Percentiles rank a stretch among this genome's conserved stretches.
phyloP scores from a whole-genome alignment of 2,888 invertebrate genomes.

The Acanthosepion pharaonis region DNA sequence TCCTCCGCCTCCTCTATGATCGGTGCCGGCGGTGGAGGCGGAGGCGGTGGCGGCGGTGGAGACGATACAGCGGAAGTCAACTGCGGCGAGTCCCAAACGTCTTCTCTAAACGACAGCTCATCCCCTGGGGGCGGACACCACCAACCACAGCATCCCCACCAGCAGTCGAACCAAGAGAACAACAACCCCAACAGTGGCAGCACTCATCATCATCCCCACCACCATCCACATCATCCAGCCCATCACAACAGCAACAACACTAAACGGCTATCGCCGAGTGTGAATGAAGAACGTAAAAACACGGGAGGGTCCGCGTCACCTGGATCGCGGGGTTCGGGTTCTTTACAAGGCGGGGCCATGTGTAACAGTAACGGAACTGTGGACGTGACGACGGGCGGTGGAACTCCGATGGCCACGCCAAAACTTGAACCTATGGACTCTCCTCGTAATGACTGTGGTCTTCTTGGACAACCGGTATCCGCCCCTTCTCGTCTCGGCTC shows the following conservation, averaged over 20 bases:
- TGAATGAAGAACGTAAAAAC: slow-evolving; percentile 34
- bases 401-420: slow-evolving; percentile 54
- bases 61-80: slow-evolving; percentile 50
- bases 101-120: slow-evolving; percentile 41
- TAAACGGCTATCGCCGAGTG: slow-evolving; percentile 24
- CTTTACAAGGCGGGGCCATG: background rate
- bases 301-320: slow-evolving; percentile 50
- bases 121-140: background rate
- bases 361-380: slow-evolving; percentile 33
- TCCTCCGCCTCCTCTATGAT: background rate
- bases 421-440: slow-evolving; percentile 67
- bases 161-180: background rate
- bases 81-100: slow-evolving; percentile 48
- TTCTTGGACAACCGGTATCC: slow-evolving; percentile 44
- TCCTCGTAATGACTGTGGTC: slow-evolving; percentile 58
- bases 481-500: slow-evolving; percentile 52
- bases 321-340: slow-evolving; percentile 43
- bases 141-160: slow-evolving; percentile 10
- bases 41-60: slow-evolving; percentile 48
- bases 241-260: slow-evolving; percentile 25
- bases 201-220: slow-evolving; percentile 42
- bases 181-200: background rate
- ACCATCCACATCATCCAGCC: slow-evolving; percentile 4
- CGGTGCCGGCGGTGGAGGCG: background rate
- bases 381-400: slow-evolving; percentile 14